Evolutionary conservation across 1,140 invertebrate species (phyloP), one percentile per base, ranked within the genome.

Genomic region (Neomicropteryx cornuta): DNA sequence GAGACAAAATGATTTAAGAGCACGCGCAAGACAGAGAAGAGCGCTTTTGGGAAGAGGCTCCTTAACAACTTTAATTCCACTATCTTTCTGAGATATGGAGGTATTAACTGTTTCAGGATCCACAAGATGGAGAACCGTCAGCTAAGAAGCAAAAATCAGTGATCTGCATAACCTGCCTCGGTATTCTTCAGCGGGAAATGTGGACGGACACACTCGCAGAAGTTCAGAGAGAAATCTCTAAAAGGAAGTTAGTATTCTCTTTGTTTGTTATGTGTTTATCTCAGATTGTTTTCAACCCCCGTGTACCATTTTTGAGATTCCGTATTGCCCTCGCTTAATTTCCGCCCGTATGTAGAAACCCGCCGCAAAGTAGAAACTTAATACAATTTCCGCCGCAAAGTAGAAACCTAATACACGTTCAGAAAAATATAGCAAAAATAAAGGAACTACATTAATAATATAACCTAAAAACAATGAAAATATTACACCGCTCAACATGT

Each of bases 81-180:
- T n/a, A n/a, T n/a, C n/a, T n/a, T n/a, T n/a, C n/a, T n/a, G n/a
- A n/a, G n/a, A n/a, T n/a, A n/a, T n/a, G n/a, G n/a, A n/a, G n/a
- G n/a, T n/a, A n/a, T n/a, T n/a, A n/a, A n/a, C n/a, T n/a, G n/a
- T n/a, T n/a, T n/a, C n/a, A n/a, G n/a, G n/a, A n/a, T n/a, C n/a
- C n/a, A n/a, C n/a, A 43, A 42, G 18, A 43, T 34, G 29, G 39
- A 28, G 34, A 34, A 11, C 61, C 58, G 1, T 41, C 47, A 13
- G 4, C 13, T 4, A 66, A 66, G 36, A 55, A 46, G 32, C 35
- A 37, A 3, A 59, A 54, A 38, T n/a, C 49, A 3, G 36, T 46
- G 29, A 36, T 53, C 2, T 66, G 63, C 37, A 33, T 48, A 1
- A 56, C 53, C 38, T 66, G 63, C 23, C 36, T 66, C 3, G 62